Base-by-base conservation (phyloP, 2,888 invertebrate genomes). In the Myopa testacea region DNA sequence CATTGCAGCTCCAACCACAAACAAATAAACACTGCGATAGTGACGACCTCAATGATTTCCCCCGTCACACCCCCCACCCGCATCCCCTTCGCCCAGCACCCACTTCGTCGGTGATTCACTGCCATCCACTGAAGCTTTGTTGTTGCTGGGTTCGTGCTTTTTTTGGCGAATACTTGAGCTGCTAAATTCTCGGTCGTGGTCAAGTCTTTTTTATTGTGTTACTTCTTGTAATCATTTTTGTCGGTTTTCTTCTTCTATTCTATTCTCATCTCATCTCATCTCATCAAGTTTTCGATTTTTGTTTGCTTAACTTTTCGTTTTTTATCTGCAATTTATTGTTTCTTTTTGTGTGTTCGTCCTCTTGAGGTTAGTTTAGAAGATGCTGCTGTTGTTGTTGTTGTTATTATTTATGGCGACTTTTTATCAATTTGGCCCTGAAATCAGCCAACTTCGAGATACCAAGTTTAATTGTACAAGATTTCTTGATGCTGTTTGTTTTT, bases 41-140 rank as follows among this genome's bases (percentile, higher is more conserved):
- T 58, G 16, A 12, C 55, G 78, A 74, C 74, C 74, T 78, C 78
- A 74, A 63, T 78, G 65, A 55, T 40, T 76, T 55, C 65, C 19
- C 12, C 6, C 16, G 55, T 52, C 67, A 68, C 58, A 37, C 34
- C 45, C 45, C 50, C 16, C 10, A 69, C 37, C 37, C 55, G 37
- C 12, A 16, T 62, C 26, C 69, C 16, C 34, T 52, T 55, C 12
- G 38, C 26, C 50, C 67, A 14, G 45, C 38, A 58, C 52, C 68
- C 38, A 58, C 52, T 70, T 40, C 40, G 37, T 74, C 60, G 19
- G 16, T 10, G 65, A 26, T 38, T 16, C 45, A 45, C 68, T 60
- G n/a, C 8, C 34, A 82, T 80, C 82, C 81, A 81, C 82, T 81
- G 84, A 80, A 83, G 81, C 81, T 63, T 71, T 68, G 14, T 71